These are phyloP conservation scores for Bombus fervidus DNA, from an alignment of 1,140 invertebrate genomes.

Conservation along the genomic window DNA sequence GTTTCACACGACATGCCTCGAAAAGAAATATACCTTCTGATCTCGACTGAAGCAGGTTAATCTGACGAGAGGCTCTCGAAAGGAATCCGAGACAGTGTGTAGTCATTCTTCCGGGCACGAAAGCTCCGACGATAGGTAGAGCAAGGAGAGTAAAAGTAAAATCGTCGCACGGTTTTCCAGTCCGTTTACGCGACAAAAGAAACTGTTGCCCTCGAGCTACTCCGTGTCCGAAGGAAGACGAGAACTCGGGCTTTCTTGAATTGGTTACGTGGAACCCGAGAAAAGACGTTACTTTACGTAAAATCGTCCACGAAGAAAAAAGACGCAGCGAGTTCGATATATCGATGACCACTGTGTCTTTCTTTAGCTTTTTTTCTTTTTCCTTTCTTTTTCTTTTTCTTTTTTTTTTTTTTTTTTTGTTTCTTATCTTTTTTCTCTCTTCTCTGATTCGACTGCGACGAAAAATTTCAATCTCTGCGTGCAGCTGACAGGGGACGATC, in stretches of 20 bases:
- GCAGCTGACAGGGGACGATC: no score
- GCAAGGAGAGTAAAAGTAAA: constrained; percentile 20
- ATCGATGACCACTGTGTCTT: not conserved
- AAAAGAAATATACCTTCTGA: not conserved
- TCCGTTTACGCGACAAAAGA: constrained; percentile 59
- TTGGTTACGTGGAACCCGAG: constrained; percentile 45
- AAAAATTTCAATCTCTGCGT: no score
- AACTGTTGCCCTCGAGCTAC: constrained; percentile 39
- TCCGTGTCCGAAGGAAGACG: not conserved
- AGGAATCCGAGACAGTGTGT: constrained; percentile 3
- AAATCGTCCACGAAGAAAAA: constrained; percentile 32
- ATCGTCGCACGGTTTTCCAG: constrained; percentile 57
- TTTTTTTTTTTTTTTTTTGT: not conserved
- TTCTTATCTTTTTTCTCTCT: no score
- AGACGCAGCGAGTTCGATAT: not conserved
- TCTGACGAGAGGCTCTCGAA: not conserved
- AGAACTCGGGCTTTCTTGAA: constrained; percentile 30
- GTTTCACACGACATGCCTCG: not conserved
- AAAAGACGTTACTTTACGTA: constrained; percentile 57
- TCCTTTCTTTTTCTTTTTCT: not conserved
- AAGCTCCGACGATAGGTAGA: no score
- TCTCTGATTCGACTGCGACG: no score
- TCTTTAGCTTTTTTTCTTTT: not conserved
- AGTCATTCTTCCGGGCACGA: not conserved
- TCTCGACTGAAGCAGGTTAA: constrained; percentile 15